Evolutionary conservation across 1,140 invertebrate species (phyloP).

Genomic region (Vanessa atalanta): DNA sequence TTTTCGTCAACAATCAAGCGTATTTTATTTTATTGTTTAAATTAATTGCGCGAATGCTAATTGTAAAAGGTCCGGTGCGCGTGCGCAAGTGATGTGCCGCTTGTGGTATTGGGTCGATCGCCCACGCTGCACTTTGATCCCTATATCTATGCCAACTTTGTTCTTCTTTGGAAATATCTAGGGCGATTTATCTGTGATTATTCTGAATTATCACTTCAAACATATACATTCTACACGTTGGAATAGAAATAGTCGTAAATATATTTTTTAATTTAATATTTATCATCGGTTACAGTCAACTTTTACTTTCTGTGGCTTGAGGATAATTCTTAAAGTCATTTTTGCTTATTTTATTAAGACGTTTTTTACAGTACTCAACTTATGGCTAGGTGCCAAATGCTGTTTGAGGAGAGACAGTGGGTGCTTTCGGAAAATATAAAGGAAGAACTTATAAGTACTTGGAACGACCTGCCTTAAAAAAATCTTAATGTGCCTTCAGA

Average conservation of each 20-base stretch:
- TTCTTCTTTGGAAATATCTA: constrained; percentile 75
- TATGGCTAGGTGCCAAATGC: constrained; percentile 48
- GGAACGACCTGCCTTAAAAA: constrained; percentile 18
- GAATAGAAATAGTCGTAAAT: neutral
- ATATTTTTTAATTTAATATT: neutral
- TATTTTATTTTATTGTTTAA: constrained; percentile 22
- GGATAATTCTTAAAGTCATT: constrained; percentile 17
- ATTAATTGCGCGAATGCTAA: constrained; percentile 53
- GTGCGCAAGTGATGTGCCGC: constrained; percentile 59
- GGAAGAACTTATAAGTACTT: constrained; percentile 27
- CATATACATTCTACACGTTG: neutral
- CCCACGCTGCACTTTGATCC: constrained; percentile 79
- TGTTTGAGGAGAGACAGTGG: constrained; percentile 42
- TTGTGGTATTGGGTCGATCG: constrained; percentile 76
- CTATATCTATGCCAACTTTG: constrained; percentile 78
- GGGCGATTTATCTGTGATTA: constrained; percentile 47
- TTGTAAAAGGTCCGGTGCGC: constrained; percentile 63
- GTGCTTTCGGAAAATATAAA: constrained; percentile 21
- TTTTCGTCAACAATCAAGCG: constrained; percentile 3
- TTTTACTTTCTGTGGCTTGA: constrained; percentile 21
- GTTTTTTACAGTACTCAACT: constrained; percentile 41
- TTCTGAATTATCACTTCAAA: constrained; percentile 26
- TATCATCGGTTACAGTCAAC: neutral
- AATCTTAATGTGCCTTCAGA: neutral
- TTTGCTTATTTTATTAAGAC: constrained; percentile 36